Percentiles rank a stretch among this genome's conserved stretches.
Evolutionary conservation across 2,113 vertebrate genomes (phyloP).

Genomic region (Colistium nudipinnis): DNA sequence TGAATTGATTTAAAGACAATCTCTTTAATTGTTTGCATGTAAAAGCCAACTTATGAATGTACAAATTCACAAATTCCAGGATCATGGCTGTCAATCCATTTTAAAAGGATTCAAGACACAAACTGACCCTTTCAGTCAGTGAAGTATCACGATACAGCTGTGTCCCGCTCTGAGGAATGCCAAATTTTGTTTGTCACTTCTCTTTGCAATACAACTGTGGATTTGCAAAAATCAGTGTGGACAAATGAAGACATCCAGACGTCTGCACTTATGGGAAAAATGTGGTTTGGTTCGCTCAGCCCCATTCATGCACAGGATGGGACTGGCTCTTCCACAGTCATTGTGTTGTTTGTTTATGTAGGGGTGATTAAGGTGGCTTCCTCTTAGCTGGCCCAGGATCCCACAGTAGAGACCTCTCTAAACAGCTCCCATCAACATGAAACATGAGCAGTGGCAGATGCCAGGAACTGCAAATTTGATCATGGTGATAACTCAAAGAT

Average conservation of each 20-base stretch:
- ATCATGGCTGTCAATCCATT: slow-evolving; percentile 12
- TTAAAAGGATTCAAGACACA: neutral
- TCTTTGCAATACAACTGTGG: slow-evolving; percentile 9
- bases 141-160: slow-evolving; percentile 19
- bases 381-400: slow-evolving; percentile 14
- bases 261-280: slow-evolving; percentile 34
- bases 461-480: slow-evolving; percentile 6
- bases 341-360: slow-evolving; percentile 53
- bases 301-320: neutral
- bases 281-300: slow-evolving; percentile 39
- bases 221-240: slow-evolving; percentile 53
- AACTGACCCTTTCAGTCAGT: slow-evolving; percentile 4
- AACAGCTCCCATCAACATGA: neutral
- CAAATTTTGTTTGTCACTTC: slow-evolving; percentile 29
- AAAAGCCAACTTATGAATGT: slow-evolving; percentile 41
- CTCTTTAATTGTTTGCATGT: slow-evolving; percentile 32
- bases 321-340: slow-evolving; percentile 19
- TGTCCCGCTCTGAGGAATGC: slow-evolving; percentile 15
- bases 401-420: slow-evolving; percentile 11
- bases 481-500: neutral
- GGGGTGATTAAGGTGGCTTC: slow-evolving; percentile 48
- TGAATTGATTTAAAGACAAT: slow-evolving; percentile 31
- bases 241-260: slow-evolving; percentile 77
- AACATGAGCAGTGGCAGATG: slow-evolving; percentile 17
- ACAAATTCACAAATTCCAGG: slow-evolving; percentile 28